Conservation (phyloP, 2,797 vertebrate species). For the Avahi laniger region DNA sequence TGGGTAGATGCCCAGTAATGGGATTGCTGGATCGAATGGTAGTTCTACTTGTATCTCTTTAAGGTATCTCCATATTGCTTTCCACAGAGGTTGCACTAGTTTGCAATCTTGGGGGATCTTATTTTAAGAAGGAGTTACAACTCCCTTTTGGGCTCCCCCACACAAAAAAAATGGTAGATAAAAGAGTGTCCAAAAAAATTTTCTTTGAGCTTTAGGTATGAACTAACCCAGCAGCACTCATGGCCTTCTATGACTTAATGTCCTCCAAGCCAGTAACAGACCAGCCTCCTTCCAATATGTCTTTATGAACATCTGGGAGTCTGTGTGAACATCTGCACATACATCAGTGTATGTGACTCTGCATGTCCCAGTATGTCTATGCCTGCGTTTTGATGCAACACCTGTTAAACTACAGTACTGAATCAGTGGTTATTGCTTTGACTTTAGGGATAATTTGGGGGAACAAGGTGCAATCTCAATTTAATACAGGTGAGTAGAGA, state of each 20-base stretch:
- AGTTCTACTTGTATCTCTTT: no score
- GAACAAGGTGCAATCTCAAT: constrained; percentile 38
- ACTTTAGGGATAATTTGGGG: constrained; percentile 60
- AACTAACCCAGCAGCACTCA: constrained; percentile 6
- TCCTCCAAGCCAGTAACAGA: neutral
- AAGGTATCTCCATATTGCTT: no score
- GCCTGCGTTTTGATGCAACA: neutral
- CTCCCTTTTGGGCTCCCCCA: neutral
- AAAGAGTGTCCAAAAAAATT: constrained; percentile 4
- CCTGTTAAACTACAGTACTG: constrained; percentile 1
- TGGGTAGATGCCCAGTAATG: no score
- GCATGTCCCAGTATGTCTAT: neutral
- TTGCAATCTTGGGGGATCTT: neutral
- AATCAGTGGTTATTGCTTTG: neutral
- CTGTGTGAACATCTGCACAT: constrained; percentile 31
- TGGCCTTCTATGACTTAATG: neutral
- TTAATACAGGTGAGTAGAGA: constrained; percentile 50
- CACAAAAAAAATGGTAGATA: neutral
- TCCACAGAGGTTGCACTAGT: no score
- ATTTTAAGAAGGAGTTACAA: neutral
- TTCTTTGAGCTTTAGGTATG: neutral
- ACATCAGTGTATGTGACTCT: neutral
- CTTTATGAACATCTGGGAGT: constrained; percentile 32
- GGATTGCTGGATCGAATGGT: no score
- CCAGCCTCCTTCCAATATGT: neutral